Percentiles rank a stretch among this genome's conserved stretches.
Conservation (phyloP, 2,113 vertebrate genomes). For the Phocoena phocoena region DNA sequence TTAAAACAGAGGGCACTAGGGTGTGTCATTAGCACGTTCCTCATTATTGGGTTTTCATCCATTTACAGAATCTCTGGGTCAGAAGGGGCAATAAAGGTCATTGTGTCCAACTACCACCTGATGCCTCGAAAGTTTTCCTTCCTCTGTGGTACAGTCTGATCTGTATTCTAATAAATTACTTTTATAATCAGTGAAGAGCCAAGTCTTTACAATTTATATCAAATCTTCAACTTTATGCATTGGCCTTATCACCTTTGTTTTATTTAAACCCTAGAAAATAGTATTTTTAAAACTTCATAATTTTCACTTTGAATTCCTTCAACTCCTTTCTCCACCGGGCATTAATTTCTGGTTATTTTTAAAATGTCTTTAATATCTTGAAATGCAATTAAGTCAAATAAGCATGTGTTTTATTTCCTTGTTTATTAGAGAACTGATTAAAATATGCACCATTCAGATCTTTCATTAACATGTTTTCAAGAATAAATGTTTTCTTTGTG, state of each 20-base stretch:
- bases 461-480: background rate
- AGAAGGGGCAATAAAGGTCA: slow-evolving; percentile 19
- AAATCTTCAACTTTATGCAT: background rate
- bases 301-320: background rate
- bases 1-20: background rate
- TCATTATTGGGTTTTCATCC: slow-evolving; percentile 40
- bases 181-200: background rate
- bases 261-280: slow-evolving; percentile 30
- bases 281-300: background rate
- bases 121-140: slow-evolving; percentile 3
- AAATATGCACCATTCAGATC: background rate
- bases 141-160: background rate
- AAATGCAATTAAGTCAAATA: slow-evolving; percentile 26
- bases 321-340: background rate
- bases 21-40: background rate
- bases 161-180: slow-evolving; percentile 14
- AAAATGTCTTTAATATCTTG: background rate
- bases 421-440: background rate
- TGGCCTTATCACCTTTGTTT: slow-evolving; percentile 12
- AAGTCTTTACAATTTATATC: background rate
- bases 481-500: background rate
- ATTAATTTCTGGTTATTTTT: background rate
- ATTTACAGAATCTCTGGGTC: slow-evolving; percentile 30
- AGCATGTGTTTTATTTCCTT: background rate
- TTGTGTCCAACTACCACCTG: background rate